Conservation (phyloP, 2,888 invertebrate species). For the Cryptus viduatorius region DNA sequence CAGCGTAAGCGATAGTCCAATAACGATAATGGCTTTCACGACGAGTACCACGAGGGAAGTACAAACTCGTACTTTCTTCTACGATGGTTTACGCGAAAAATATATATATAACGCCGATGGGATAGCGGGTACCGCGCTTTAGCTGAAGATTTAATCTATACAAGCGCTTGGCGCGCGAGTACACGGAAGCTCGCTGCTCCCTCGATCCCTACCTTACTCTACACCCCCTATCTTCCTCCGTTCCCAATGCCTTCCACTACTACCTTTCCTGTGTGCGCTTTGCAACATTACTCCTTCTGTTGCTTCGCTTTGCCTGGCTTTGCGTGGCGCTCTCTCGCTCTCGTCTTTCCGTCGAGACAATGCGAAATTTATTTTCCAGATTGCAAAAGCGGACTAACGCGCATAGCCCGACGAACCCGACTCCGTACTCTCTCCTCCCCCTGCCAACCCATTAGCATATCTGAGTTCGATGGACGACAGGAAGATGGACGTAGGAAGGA, state of each 20-base stretch:
- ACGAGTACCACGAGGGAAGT: neutral
- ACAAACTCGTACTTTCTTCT: neutral
- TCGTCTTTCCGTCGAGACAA: conserved; percentile 63
- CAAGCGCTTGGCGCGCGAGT: conserved; percentile 33
- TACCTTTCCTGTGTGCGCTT: neutral
- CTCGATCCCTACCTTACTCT: conserved; percentile 2
- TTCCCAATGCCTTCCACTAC: neutral
- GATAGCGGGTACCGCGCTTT: conserved; percentile 22
- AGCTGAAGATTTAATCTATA: conserved; percentile 50
- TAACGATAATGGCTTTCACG: conserved; percentile 14
- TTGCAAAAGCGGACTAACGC: conserved; percentile 69
- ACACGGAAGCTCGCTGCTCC: conserved; percentile 10
- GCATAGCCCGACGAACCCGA: conserved; percentile 9
- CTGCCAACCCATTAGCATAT: conserved; percentile 73
- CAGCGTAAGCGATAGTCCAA: neutral
- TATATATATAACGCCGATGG: conserved; percentile 12
- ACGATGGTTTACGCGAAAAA: neutral
- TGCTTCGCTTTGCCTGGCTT: conserved; percentile 10
- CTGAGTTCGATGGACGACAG: conserved; percentile 72
- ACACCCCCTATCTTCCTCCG: conserved; percentile 17
- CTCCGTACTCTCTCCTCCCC: conserved; percentile 10
- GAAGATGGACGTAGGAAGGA: conserved; percentile 70
- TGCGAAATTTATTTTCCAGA: conserved; percentile 72
- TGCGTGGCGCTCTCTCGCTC: conserved; percentile 12
- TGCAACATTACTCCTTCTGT: conserved; percentile 34